Conservation (phyloP, 2,888 invertebrate genomes). For the Chymomyza amoena region DNA sequence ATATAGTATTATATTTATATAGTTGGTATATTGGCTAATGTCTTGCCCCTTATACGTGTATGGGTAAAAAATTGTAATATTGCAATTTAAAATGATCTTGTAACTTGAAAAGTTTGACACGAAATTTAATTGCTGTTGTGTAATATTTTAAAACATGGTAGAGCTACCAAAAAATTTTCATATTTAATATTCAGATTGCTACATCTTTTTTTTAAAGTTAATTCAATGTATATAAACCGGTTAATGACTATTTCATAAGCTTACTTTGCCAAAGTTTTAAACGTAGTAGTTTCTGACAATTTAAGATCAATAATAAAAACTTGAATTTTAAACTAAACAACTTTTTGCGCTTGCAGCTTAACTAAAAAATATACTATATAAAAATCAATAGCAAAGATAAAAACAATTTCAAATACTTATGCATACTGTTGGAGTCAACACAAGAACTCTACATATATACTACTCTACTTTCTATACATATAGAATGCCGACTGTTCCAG, state of each 20-base stretch:
- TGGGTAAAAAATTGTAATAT: background rate
- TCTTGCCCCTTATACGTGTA: background rate
- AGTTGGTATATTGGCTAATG: slow-evolving; percentile 8
- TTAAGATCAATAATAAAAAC: slow-evolving; percentile 24
- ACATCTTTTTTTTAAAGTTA: background rate
- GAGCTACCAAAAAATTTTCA: background rate
- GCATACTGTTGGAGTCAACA: background rate
- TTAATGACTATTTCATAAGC: background rate
- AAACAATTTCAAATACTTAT: background rate
- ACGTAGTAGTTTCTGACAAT: slow-evolving; percentile 6
- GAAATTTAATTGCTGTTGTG: slow-evolving; percentile 16
- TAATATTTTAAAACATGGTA: background rate
- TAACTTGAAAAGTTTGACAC: slow-evolving; percentile 29
- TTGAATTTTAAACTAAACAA: slow-evolving; percentile 13
- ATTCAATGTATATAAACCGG: background rate
- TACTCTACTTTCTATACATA: background rate
- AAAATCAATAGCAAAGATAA: background rate
- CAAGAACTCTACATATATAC: background rate
- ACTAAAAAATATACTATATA: background rate
- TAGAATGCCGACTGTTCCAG: background rate
- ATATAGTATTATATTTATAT: slow-evolving; percentile 28
- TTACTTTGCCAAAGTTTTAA: background rate
- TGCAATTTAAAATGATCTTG: background rate
- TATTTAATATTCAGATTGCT: background rate
- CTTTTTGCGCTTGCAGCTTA: slow-evolving; percentile 43